These are phyloP conservation scores for Percopsis transmontana DNA, from an alignment of 2,113 vertebrate genomes.

Conservation along the genomic window DNA sequence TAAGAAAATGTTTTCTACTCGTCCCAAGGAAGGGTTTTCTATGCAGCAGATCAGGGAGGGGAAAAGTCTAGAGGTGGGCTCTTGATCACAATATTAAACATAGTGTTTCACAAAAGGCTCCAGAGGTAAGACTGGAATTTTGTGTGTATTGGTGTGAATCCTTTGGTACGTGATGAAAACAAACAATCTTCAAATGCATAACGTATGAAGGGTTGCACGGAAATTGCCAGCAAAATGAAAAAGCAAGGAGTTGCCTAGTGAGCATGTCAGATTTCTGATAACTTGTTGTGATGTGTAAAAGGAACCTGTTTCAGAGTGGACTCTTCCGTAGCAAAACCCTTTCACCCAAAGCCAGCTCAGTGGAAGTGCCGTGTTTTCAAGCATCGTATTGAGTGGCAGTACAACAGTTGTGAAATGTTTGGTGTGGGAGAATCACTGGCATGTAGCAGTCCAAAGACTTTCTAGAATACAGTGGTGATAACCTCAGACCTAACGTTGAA, in stretches of 20 bases:
- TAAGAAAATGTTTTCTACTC: neutral
- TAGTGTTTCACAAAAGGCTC: no score
- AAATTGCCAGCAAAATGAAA: slow-evolving; percentile 5
- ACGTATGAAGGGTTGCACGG: neutral
- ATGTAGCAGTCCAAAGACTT: neutral
- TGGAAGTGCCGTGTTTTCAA: neutral
- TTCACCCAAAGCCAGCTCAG: neutral
- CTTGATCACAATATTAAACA: no score
- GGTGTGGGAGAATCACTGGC: neutral
- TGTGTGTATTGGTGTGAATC: no score
- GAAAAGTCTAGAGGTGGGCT: no score
- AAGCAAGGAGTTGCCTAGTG: neutral
- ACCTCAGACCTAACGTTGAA: no score
- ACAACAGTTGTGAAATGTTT: slow-evolving; percentile 6
- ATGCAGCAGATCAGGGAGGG: no score
- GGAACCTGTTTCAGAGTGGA: slow-evolving; percentile 1
- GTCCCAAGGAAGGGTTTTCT: neutral
- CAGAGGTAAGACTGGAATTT: no score
- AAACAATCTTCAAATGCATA: no score
- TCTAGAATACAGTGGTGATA: no score
- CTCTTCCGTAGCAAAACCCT: neutral
- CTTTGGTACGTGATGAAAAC: no score
- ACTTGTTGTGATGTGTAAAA: neutral
- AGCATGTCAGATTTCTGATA: neutral
- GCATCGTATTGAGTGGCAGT: neutral